Conservation (phyloP, 1,140 invertebrate species). For the Drosophila orosa region DNA sequence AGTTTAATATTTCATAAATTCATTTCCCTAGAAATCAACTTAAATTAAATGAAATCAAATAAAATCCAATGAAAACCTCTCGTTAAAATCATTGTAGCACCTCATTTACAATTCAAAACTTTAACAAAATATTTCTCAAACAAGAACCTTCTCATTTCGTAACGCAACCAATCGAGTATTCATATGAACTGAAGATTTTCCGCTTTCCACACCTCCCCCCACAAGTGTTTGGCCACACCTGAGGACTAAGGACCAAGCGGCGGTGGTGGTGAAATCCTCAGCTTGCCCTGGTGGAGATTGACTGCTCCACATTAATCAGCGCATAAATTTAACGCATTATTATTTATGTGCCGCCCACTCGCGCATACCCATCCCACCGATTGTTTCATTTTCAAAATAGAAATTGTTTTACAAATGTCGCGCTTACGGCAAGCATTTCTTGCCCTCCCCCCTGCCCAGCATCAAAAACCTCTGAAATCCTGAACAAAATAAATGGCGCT, state of each 20-base stretch:
- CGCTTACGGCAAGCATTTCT: slow-evolving; percentile 25
- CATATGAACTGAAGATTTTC: slow-evolving; percentile 59
- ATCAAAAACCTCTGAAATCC: slow-evolving; percentile 24
- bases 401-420: slow-evolving; percentile 82
- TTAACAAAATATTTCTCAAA: background rate
- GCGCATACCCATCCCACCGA: slow-evolving; percentile 1
- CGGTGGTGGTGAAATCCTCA: slow-evolving; percentile 19
- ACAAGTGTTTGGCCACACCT: slow-evolving; percentile 55
- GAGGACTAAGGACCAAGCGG: slow-evolving; percentile 41
- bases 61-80: background rate
- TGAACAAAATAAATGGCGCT: slow-evolving; percentile 79
- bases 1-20: too few species aligned
- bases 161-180: slow-evolving; percentile 45
- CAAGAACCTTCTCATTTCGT: background rate
- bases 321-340: slow-evolving; percentile 83
- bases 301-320: slow-evolving; percentile 78
- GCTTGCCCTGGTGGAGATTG: slow-evolving; percentile 56
- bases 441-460: background rate
- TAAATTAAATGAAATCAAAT: background rate
- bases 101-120: slow-evolving; percentile 12
- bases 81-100: background rate
- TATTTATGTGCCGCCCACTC: slow-evolving; percentile 67
- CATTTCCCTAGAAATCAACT: background rate
- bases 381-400: slow-evolving; percentile 77
- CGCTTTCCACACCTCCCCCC: background rate